Conservation (phyloP, 2,888 invertebrate genomes). For the Mesorhabditis belari region DNA sequence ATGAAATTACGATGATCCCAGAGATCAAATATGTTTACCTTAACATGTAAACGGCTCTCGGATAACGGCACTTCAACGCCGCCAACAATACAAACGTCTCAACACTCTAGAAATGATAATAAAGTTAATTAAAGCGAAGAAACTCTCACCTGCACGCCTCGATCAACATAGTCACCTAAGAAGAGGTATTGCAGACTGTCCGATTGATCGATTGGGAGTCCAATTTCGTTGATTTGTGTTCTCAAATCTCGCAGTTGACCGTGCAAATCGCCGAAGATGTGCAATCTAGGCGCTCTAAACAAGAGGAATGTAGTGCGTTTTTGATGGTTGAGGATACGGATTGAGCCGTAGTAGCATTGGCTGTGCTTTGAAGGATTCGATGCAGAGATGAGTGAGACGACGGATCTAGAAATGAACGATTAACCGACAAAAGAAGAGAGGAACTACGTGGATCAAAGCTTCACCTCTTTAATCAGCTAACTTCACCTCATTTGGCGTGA, state of each 20-base stretch:
- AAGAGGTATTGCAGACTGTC: conserved; percentile 17
- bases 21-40: neutral
- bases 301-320: no score
- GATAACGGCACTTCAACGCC: conserved; percentile 28
- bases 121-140: neutral
- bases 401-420: conserved; percentile 13
- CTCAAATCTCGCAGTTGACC: conserved; percentile 43
- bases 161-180: conserved; percentile 31
- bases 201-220: neutral
- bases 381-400: conserved; percentile 24
- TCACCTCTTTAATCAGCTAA: no score
- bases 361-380: conserved; percentile 20
- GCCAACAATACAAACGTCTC: conserved; percentile 18
- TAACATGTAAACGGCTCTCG: conserved; percentile 23
- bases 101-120: conserved; percentile 7
- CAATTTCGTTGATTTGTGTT: conserved; percentile 14
- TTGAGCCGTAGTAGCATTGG: conserved; percentile 24
- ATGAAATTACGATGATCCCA: neutral
- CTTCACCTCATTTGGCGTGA: no score
- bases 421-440: no score
- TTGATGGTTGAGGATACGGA: no score
- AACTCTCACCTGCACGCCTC: conserved; percentile 18
- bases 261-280: conserved; percentile 40
- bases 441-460: no score
- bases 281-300: no score